A percentile compares a stretch with the other conserved stretches of the same genome.
These are phyloP conservation scores for Lepus townsendii DNA, from an alignment of 2,797 vertebrate genomes.

Conservation along the genomic window DNA sequence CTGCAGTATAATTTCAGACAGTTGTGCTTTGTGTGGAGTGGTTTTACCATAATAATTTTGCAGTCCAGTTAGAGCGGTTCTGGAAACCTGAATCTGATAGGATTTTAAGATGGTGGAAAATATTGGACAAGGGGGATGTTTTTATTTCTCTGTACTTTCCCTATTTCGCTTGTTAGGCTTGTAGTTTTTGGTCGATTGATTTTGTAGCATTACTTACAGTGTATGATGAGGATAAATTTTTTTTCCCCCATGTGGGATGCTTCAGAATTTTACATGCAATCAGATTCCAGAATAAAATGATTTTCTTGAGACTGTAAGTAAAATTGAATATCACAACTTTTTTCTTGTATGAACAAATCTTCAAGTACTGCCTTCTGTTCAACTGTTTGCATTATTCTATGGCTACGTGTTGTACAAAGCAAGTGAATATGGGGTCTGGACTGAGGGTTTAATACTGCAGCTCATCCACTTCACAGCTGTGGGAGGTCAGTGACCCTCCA, in stretches of 20 bases:
- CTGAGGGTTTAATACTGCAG: background rate
- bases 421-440: background rate
- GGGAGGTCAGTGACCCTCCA: background rate
- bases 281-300: background rate
- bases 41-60: constrained; percentile 79
- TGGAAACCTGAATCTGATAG: constrained; percentile 44
- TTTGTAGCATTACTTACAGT: constrained; percentile 12
- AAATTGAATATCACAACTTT: background rate
- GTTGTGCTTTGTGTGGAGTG: constrained; percentile 59
- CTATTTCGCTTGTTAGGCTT: constrained; percentile 27
- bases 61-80: constrained; percentile 61
- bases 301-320: constrained; percentile 9
- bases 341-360: background rate
- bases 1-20: constrained; percentile 86
- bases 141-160: constrained; percentile 29
- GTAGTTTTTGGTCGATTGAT: constrained; percentile 29
- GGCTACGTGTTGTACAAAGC: background rate
- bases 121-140: constrained; percentile 4
- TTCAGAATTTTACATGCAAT: constrained; percentile 23
- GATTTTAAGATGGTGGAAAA: constrained; percentile 70
- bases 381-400: background rate
- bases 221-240: background rate
- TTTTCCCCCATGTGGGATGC: background rate
- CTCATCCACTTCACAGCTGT: background rate
- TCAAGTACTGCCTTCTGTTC: background rate